A percentile compares a stretch with the other conserved stretches of the same genome.
phyloP scores from a whole-genome alignment of 2,888 invertebrate genomes.

The Tipula lateralis region DNA sequence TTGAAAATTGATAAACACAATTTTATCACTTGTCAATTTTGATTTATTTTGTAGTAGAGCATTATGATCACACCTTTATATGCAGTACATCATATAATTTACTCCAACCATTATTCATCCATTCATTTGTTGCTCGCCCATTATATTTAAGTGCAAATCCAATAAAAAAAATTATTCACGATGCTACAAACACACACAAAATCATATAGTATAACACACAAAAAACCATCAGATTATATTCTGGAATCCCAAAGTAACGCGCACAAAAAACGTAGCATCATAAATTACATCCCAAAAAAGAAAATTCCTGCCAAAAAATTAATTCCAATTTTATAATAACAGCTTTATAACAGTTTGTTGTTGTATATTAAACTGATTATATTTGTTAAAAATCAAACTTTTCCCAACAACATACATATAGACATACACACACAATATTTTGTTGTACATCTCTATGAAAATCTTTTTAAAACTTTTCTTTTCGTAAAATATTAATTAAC shows the following conservation, averaged over 20 bases:
- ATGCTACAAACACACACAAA: neutral
- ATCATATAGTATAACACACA: neutral
- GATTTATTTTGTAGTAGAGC: neutral
- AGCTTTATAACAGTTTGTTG: neutral
- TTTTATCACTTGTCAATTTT: conserved; percentile 11
- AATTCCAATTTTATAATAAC: conserved; percentile 24
- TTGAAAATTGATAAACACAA: neutral
- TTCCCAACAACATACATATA: neutral
- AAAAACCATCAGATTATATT: conserved; percentile 12
- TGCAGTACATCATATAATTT: neutral
- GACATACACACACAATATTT: neutral
- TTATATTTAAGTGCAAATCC: conserved; percentile 5
- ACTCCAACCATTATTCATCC: neutral
- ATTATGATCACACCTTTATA: neutral
- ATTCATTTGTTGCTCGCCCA: conserved; percentile 15
- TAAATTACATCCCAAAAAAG: conserved; percentile 1
- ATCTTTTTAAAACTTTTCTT: conserved; percentile 19
- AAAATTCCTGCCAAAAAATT: conserved; percentile 24
- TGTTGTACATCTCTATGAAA: conserved; percentile 5
- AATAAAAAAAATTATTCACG: neutral
- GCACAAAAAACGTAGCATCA: neutral
- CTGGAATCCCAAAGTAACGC: neutral
- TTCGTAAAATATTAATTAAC: neutral
- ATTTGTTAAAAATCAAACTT: conserved; percentile 24
- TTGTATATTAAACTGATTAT: conserved; percentile 19